Base-by-base conservation (phyloP, 2,888 invertebrate species). In the Drosophila phalerata region DNA sequence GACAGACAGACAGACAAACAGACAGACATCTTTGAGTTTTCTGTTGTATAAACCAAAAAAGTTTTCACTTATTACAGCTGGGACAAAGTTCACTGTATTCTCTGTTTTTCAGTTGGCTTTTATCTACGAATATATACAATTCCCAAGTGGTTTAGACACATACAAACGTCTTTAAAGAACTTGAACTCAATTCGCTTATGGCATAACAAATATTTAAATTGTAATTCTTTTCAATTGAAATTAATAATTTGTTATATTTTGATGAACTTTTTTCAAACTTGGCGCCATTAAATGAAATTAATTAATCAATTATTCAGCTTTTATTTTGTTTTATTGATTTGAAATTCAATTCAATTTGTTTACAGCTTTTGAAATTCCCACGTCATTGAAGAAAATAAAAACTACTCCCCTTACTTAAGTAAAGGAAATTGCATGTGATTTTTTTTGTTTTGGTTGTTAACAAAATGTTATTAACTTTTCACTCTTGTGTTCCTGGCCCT, bases 381-480 rank as follows among this genome's bases (percentile, higher is more conserved):
- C 8, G 19, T n/a, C 30, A 42, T 13, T 19, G 3, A 32, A 28
- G 15, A 22, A 32, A 38, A 45, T 19, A 40, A 19, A 19, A 37
- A 48, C 34, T 43, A 19, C 49, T 65, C 30, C 40, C 37, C 22
- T 32, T 51, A n/a, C 38, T 63, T 67, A 65, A 83, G 69, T 64
- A 57, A 79, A 61, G 47, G 51, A 61, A 64, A 73, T 64, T 65
- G 52, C 71, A 73, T 77, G 67, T 53, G 55, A n/a, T 25, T 38
- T 38, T 57, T 49, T 1, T 22, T 22, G n/a, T 37, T 56, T 49
- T 3, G 19, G 53, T 73, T 64, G 69, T 65, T 52, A 66, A 71
- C 66, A 85, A 79, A 70, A 85, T 69, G 73, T 85, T 88, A 79
- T 88, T 76, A 88, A 85, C 86, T 88, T 82, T 88, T 56, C 42